A percentile compares a stretch with the other conserved stretches of the same genome.
phyloP scores from a whole-genome alignment of 2,797 vertebrate species.

The Cynodonichthys magdalenae region DNA sequence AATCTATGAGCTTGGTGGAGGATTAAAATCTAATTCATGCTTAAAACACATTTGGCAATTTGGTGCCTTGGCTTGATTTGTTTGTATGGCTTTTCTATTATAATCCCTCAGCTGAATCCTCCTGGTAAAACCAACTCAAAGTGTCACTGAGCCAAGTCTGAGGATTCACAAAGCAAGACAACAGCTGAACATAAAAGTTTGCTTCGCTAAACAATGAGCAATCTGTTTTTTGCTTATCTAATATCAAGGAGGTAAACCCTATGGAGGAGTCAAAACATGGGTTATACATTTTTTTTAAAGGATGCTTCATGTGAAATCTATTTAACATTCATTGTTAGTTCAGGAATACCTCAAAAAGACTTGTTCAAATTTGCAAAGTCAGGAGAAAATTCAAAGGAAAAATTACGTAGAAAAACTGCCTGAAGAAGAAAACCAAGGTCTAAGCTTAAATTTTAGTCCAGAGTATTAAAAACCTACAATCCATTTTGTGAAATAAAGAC shows the following conservation, averaged over 20 bases:
- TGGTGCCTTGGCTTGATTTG: conserved; percentile 29
- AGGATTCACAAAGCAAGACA: conserved; percentile 36
- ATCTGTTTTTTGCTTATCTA: conserved; percentile 39
- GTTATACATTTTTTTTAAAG: conserved; percentile 22
- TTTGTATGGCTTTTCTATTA: conserved; percentile 29
- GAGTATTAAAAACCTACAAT: not conserved
- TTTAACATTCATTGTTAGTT: conserved; percentile 38
- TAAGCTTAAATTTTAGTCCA: not conserved
- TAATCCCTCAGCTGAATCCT: conserved; percentile 42
- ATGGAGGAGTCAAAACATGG: conserved; percentile 35
- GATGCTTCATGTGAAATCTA: conserved; percentile 31
- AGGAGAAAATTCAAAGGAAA: conserved; percentile 7
- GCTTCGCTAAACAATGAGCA: conserved; percentile 43
- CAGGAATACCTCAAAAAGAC: not conserved
- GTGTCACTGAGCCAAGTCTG: conserved; percentile 10
- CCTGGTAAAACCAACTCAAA: conserved; percentile 38
- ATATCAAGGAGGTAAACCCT: conserved; percentile 37
- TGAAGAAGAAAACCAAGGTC: not conserved
- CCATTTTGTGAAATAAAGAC: no score
- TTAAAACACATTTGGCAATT: conserved; percentile 21
- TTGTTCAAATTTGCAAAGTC: conserved; percentile 21
- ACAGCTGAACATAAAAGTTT: conserved; percentile 48
- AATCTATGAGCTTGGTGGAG: not conserved
- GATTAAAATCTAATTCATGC: conserved; percentile 9
- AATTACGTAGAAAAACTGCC: not conserved